phyloP scores from a whole-genome alignment of 2,888 invertebrate genomes.

The Pecten maximus region DNA sequence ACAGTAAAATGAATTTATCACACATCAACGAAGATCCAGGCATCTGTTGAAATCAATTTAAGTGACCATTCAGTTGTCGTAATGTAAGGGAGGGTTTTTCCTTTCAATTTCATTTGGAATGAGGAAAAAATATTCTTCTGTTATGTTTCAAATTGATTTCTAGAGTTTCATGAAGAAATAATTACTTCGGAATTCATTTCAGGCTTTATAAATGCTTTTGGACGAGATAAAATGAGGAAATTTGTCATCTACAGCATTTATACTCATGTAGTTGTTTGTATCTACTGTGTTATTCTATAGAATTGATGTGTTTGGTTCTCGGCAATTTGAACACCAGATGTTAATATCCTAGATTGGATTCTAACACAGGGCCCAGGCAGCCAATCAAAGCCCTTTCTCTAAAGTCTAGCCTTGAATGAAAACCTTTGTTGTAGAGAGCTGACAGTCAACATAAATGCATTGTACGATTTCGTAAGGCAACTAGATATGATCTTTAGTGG shows the following conservation, averaged over 20 bases:
- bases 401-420: neutral
- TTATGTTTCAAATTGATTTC: constrained; percentile 8
- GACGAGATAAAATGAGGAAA: neutral
- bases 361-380: neutral
- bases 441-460: neutral
- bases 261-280: neutral
- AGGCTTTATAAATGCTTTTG: neutral
- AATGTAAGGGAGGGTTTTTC: neutral
- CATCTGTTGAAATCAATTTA: neutral
- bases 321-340: neutral
- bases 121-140: neutral
- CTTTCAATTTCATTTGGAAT: constrained; percentile 14
- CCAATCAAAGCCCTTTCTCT: neutral
- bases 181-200: neutral
- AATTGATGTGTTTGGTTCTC: neutral
- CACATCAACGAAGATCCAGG: neutral
- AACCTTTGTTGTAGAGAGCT: neutral
- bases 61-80: neutral
- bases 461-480: no score
- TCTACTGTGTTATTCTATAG: neutral
- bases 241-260: neutral
- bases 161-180: neutral
- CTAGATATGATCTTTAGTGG: neutral
- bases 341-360: neutral
- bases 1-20: neutral